Evolutionary conservation across 2,113 vertebrate genomes (phyloP).

Genomic region (Thermophis baileyi): DNA sequence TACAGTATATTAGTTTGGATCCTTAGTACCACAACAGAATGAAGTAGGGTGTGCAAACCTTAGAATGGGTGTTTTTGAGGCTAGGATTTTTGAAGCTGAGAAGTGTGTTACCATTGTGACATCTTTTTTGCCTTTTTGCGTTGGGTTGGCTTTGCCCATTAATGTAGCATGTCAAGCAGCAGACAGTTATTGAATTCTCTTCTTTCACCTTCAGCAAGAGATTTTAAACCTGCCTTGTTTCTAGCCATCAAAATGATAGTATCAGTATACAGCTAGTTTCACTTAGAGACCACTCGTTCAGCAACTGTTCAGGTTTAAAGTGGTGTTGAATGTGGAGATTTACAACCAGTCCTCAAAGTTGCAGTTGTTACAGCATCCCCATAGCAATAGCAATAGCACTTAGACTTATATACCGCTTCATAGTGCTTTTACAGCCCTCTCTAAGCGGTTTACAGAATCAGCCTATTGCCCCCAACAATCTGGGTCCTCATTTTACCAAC

Average conservation of each 20-base stretch:
- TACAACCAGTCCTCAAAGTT: background rate
- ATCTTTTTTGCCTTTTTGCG: background rate
- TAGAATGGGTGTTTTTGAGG: background rate
- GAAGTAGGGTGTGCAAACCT: background rate
- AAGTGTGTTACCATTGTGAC: background rate
- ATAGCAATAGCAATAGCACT: too few relatives aligned
- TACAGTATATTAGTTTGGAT: background rate
- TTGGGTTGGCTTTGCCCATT: background rate
- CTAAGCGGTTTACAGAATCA: too few relatives aligned
- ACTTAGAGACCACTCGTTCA: background rate
- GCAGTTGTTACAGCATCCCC: background rate
- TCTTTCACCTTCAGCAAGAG: background rate
- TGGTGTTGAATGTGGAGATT: background rate
- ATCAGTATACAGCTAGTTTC: background rate
- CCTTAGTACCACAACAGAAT: background rate
- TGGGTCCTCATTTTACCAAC: too few relatives aligned
- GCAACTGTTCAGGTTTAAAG: background rate
- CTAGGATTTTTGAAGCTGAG: background rate
- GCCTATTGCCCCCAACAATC: too few relatives aligned
- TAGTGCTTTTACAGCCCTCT: too few relatives aligned
- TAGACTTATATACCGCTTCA: too few relatives aligned
- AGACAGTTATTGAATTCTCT: background rate
- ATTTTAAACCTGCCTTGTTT: background rate
- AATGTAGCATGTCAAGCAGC: background rate
- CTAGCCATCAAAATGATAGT: background rate